Evolutionary conservation across 2,888 invertebrate species (phyloP).

Genomic region (Diadromus collaris): DNA sequence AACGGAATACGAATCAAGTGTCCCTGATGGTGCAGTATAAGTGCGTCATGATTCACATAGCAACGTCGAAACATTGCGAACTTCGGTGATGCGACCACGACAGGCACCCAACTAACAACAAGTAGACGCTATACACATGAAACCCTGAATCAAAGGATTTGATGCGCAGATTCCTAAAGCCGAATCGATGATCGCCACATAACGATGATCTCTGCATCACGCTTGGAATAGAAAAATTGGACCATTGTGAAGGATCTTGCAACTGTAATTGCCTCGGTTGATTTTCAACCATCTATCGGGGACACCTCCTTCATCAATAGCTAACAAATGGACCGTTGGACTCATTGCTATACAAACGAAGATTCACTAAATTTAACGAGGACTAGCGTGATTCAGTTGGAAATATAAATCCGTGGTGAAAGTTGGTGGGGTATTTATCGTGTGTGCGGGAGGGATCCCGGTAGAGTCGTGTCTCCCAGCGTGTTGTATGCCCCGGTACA

Average conservation of each 20-base stretch:
- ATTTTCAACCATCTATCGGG: constrained; percentile 9
- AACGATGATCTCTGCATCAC: not conserved
- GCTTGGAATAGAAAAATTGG: not conserved
- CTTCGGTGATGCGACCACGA: too few species aligned
- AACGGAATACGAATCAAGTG: too few species aligned
- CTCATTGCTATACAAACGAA: constrained; percentile 22
- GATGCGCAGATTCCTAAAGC: not conserved
- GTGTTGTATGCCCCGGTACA: constrained; percentile 77
- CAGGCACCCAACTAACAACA: not conserved
- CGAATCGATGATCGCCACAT: not conserved
- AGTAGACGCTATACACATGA: not conserved
- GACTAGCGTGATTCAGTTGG: constrained; percentile 41
- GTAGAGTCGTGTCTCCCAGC: constrained; percentile 78
- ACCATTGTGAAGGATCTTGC: not conserved
- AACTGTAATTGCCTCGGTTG: not conserved
- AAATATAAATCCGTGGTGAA: constrained; percentile 44
- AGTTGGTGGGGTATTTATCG: constrained; percentile 30
- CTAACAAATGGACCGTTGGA: constrained; percentile 1
- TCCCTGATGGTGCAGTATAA: too few species aligned
- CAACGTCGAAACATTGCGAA: too few species aligned
- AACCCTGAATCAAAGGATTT: not conserved
- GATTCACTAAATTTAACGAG: constrained; percentile 46
- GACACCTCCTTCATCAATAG: constrained; percentile 25
- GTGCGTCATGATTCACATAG: too few species aligned
- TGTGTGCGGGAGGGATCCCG: constrained; percentile 58